Evolutionary conservation across 2,113 vertebrate genomes (phyloP).

Genomic region (Rallus limicola): DNA sequence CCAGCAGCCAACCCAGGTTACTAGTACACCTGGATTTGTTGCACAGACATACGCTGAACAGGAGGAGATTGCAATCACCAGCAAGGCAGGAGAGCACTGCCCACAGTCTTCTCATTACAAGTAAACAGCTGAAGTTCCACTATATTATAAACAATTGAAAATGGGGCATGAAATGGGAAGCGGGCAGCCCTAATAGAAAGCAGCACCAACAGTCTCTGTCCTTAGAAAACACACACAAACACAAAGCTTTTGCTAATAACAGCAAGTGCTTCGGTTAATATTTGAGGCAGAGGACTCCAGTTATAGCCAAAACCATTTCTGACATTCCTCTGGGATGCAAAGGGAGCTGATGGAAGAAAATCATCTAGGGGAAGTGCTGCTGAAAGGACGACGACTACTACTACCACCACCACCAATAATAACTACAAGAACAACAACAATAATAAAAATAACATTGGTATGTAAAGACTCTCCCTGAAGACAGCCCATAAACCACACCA

Average conservation of each 20-base stretch:
- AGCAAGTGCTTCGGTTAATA: not conserved
- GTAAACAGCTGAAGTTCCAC: not conserved
- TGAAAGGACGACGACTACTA: not conserved
- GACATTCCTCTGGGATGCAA: not conserved
- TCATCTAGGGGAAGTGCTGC: not conserved
- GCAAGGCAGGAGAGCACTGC: not conserved
- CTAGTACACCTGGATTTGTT: not conserved
- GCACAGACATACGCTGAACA: not conserved
- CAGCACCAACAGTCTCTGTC: not conserved
- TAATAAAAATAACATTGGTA: not conserved
- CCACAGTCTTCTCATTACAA: not conserved
- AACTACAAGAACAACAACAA: not conserved
- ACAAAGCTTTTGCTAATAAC: not conserved
- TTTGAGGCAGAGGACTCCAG: not conserved
- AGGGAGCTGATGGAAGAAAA: not conserved
- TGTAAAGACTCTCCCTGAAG: not conserved
- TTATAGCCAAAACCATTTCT: not conserved
- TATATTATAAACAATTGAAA: not conserved
- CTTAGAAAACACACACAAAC: not conserved
- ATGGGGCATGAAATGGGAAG: not conserved
- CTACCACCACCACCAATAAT: not conserved
- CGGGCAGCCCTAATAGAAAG: not conserved
- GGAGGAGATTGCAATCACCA: fast-evolving
- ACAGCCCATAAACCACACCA: not conserved
- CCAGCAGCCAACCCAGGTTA: not conserved